Conservation (phyloP, 2,888 invertebrate species). For the Tillus elongatus region DNA sequence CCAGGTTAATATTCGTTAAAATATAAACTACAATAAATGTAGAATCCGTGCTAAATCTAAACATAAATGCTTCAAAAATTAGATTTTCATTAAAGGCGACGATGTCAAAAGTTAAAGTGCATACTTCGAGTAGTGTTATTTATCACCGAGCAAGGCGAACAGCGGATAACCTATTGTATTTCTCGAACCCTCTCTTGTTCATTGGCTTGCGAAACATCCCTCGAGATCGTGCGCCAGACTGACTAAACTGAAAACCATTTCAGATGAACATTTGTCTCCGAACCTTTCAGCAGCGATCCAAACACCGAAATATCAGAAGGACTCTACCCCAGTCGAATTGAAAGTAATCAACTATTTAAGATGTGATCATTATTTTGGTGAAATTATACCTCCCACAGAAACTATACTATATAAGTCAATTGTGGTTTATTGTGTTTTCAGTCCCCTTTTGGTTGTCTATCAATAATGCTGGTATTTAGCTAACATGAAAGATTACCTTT, state of each 20-base stretch:
- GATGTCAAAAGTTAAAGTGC: conserved; percentile 2
- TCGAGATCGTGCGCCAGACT: conserved; percentile 25
- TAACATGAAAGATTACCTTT: no score
- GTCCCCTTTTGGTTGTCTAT: no score
- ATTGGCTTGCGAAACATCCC: conserved; percentile 29
- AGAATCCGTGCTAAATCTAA: no score
- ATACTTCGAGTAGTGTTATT: conserved; percentile 17
- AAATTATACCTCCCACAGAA: no score
- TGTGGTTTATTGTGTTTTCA: no score
- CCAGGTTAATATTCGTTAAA: no score
- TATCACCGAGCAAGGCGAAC: conserved; percentile 22
- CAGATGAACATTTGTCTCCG: conserved; percentile 25
- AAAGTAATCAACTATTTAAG: conserved; percentile 1
- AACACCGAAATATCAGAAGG: conserved; percentile 1
- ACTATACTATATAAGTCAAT: no score
- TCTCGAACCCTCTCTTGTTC: conserved; percentile 23
- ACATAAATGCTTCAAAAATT: conserved; percentile 3
- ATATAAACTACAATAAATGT: no score
- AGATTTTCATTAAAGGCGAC: neutral
- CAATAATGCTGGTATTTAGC: no score
- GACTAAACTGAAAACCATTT: conserved; percentile 26
- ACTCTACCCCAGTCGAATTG: neutral
- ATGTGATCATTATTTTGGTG: neutral
- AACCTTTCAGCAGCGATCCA: conserved; percentile 22
- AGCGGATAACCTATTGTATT: conserved; percentile 24